Evolutionary conservation across 2,797 vertebrate species (phyloP), one percentile per base, ranked within the genome.

Genomic region (Paguma larvata): DNA sequence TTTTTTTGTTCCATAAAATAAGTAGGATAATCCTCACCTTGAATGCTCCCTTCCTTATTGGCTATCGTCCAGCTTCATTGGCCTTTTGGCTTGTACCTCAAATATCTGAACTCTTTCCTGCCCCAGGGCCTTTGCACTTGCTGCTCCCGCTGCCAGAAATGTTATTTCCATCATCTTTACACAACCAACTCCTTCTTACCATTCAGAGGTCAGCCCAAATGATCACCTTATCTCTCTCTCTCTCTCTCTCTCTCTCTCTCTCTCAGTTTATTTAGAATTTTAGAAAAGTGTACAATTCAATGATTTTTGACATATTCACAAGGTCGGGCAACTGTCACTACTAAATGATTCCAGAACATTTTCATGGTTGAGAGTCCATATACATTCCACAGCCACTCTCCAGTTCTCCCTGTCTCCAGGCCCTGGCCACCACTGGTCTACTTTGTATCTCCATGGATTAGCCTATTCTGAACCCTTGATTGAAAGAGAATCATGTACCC

Each of bases 31-130:
- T 59, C 15, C n/a, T 34, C 5, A 70, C 48, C 15, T 59, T 73
- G 59, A 56, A 78, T 1, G 4, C 11, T 34, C 7, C 51, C 41
- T 27, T 62, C 27, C 11, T 85, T 0, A 0, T 80, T 53, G 25
- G 70, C 13, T 41, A 38, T 18, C 5, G 38, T 91, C 25, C 25
- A 34, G 41, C 62, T 70, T 79, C 85, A 30, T 77, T 72, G 86
- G 63, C 73, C 34, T 67, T 90, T 79, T 62, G 87, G 70, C 46
- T 34, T 93, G 38, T 73, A 41, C 59, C 80, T 97, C 82, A 56
- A 41, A 34, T 63, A 91, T 6, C 48, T 7, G 30, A 85, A 72
- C 87, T 92, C 32, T 90, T 87, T 84, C 19, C 82, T 59, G 56
- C 84, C 84, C 89, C 79, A 75, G 79, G 73, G 34, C 75, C 73